Base-by-base conservation (phyloP, 2,113 vertebrate genomes). In the Xyliphius kryptos region DNA sequence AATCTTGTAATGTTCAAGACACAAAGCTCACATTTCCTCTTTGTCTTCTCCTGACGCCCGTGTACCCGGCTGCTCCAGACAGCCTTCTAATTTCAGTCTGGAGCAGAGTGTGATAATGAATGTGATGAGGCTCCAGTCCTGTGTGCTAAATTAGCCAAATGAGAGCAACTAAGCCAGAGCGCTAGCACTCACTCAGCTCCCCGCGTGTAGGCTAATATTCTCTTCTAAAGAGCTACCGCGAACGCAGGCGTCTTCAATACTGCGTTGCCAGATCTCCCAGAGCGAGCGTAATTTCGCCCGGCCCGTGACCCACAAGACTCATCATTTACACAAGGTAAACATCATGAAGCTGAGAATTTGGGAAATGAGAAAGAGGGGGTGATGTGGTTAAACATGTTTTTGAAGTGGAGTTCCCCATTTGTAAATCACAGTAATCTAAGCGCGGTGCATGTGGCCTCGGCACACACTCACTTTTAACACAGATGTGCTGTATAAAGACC, bases 311-410 rank as follows among this genome's bases (percentile, higher is more conserved):
- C 83, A 86, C 85, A 86, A 89, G 81, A 83, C 88, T 91, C 89
- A 90, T 91, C 89, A 89, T 86, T 86, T 88, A 85, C 82, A 83
- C 82, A 88, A 86, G 85, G 88, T 89, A 93, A 92, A 92, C 88
- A 89, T 86, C 82, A 85, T 78, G 87, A 85, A 90, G 85, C 86
- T 82, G 85, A 89, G 86, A 85, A 86, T 68, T 56, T 69, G 55
- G 65, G 52, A 63, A n/a, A n/a, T n/a, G n/a, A 74, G 61, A 47
- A 16, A 26, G 69, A 56, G 54, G n/a, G 63, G 64, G 58, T 36
- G 53, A 89, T 89, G 83, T 87, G 85, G 83, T 87, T 90, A 86
- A 86, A 81, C 74, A 51, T 84, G 85, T 86, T n/a, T 81, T 81
- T 89, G 90, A 89, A 76, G 70, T 84, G 83, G 80, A 80, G 83